Percentiles rank a stretch among this genome's conserved stretches.
Conservation (phyloP, 2,888 invertebrate genomes). For the Agonopterix subpropinquella region DNA sequence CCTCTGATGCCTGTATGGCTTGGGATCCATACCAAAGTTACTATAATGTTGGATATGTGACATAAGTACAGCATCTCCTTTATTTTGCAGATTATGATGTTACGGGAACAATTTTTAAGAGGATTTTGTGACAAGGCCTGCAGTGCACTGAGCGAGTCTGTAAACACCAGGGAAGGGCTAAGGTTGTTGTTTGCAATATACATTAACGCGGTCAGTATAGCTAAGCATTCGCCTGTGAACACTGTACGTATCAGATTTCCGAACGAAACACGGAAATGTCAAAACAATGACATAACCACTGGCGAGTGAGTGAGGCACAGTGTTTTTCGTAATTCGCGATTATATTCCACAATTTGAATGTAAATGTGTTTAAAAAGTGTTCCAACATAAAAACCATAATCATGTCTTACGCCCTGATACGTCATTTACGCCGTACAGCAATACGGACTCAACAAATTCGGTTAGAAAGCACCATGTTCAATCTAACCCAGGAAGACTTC, state of each 20-base stretch:
- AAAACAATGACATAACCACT: slow-evolving; percentile 37
- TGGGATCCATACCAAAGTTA: too few relatives aligned
- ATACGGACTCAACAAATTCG: slow-evolving; percentile 50
- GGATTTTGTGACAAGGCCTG: too few relatives aligned
- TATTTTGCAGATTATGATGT: too few relatives aligned
- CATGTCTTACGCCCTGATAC: slow-evolving; percentile 60
- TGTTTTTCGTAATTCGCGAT: slow-evolving; percentile 19
- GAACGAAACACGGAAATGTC: slow-evolving; percentile 37
- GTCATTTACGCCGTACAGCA: slow-evolving; percentile 54
- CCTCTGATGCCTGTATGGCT: too few relatives aligned
- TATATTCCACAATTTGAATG: slow-evolving; percentile 27
- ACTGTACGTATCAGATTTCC: slow-evolving; percentile 18
- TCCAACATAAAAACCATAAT: slow-evolving; percentile 17
- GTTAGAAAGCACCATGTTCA: slow-evolving; percentile 56
- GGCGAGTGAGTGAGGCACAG: slow-evolving; percentile 10
- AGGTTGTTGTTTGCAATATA: too few relatives aligned
- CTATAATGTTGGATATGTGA: too few relatives aligned
- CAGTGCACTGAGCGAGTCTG: too few relatives aligned
- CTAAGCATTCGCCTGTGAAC: too few relatives aligned
- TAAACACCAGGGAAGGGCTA: too few relatives aligned
- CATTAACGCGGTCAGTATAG: too few relatives aligned
- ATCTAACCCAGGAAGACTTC: slow-evolving; percentile 60
- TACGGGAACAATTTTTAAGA: too few relatives aligned
- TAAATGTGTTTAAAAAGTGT: slow-evolving; percentile 20
- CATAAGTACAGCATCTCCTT: too few relatives aligned